Evolutionary conservation across 2,797 vertebrate species (phyloP), one percentile per base, ranked within the genome.

Genomic region (Odontamblyopus rebecca): DNA sequence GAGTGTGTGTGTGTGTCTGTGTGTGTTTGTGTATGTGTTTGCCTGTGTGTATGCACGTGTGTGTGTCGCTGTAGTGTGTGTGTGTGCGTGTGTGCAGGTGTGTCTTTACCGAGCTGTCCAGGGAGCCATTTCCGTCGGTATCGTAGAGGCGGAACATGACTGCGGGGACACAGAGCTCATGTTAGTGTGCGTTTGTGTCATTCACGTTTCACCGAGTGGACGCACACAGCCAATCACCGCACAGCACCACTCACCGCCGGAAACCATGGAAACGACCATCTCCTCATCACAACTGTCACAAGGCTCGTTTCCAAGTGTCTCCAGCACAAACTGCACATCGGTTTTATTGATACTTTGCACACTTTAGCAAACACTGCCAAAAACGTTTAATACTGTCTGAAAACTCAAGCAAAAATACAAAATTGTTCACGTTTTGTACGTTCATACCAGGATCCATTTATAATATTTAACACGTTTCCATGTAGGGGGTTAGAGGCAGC

Each of bases 61-160:
- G 2, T 9, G 35, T 35, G 32, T 35, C 23, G 23, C 23, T 23
- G 23, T 23, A 23, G 23, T 35, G 32, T 35, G 35, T 35, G 0
- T 38, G 7, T 38, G 35, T 9, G 35, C 2, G 2, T 9, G 8
- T 7, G 2, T 9, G 35, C 2, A 23, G 23, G 35, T 16, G 51
- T 3, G 78, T 35, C 78, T 68, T 95, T 95, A 98, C 96, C 94
- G 95, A 96, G 87, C 95, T 97, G 91, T 98, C 96, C 91, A 98
- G 82, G 81, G 92, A 96, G 32, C 96, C 96, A 72, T 98, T 98
- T 32, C 96, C 96, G 86, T 98, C 97, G 0, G 96, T 97, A 87
- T 98, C 97, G 74, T 98, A 98, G 74, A 98, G 95, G 29, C 96
- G 96, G 90, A 98, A 98, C 97, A 98, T 98, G 89, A 98, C 97